Evolutionary conservation across 35 echinoderm and acorn worm species (phyloP), one percentile per base, ranked within the genome.

Genomic region (Apostichopus japonicus): DNA sequence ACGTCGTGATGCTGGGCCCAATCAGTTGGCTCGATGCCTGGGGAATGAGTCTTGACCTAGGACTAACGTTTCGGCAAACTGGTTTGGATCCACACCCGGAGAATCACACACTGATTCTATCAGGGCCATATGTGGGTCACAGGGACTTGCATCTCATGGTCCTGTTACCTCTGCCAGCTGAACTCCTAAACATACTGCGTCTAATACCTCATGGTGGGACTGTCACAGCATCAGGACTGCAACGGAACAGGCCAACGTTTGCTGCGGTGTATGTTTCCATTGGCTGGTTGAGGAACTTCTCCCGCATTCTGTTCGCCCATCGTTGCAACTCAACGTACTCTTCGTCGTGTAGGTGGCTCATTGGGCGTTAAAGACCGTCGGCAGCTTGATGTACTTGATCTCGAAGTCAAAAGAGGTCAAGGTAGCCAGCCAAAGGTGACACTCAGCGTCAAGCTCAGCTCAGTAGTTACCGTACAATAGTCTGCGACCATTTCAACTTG

Each of bases 371-470:
- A 9, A 52, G 91, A 92, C 22, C 81, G 72, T 14, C 73, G 57
- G 53, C 19, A 25, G 1, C 25, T 1, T 25, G 25, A 1, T 25
- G 25, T 25, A 25, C 25, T 82, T 51, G 54, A 92, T 79, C 4
- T 63, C 27, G 56, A 92, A 92, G 54, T 55, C 72, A 63, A 55
- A 92, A 19, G 19, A 10, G 21, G 24, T 22, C 52, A 92, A 55
- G 52, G 75, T 54, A 10, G 90, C 90, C 52, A 92, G 23, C 90
- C 90, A 92, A 8, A 8, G 44, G 23, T 92, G 78, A 4, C 90
- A 77, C 8, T 27, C 80, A n/a, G 90, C 90, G 24, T 92, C 90
- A 8, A 92, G 54, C 56, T 92, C 80, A 6, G 90, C 90, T 14
- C 76, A 77, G 22, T 80, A 92, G 54, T 83, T 75, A 9, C 25